These are phyloP conservation scores for Netelia inedita DNA, from an alignment of 2,888 invertebrate genomes.

Conservation along the genomic window DNA sequence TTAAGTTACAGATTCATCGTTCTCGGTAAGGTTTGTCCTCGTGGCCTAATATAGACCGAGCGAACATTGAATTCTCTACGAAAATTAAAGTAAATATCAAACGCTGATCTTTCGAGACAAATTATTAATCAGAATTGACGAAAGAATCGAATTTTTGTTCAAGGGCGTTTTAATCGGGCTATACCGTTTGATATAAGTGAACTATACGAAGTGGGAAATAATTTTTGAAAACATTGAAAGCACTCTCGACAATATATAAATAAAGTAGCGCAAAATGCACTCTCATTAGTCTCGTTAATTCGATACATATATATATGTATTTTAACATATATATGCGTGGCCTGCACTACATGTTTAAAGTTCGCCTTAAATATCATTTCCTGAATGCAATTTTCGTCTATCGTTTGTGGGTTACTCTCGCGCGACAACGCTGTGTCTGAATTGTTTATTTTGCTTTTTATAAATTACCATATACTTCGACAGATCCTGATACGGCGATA, in stretches of 20 bases:
- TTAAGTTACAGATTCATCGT: conserved; percentile 58
- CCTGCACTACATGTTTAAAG: conserved; percentile 69
- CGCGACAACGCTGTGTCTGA: conserved; percentile 39
- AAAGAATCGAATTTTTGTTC: conserved; percentile 52
- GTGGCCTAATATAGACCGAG: conserved; percentile 68
- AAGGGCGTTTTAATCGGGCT: conserved; percentile 22
- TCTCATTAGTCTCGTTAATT: conserved; percentile 64
- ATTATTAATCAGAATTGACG: conserved; percentile 27
- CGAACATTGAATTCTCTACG: conserved; percentile 53
- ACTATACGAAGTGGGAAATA: conserved; percentile 1
- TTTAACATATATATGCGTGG: conserved; percentile 69
- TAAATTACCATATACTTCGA: conserved; percentile 14
- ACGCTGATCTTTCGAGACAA: conserved; percentile 33
- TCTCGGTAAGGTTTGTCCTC: conserved; percentile 62
- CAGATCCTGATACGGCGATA: conserved; percentile 1
- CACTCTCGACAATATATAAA: conserved; percentile 53
- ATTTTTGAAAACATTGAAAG: conserved; percentile 51
- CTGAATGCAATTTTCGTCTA: conserved; percentile 66
- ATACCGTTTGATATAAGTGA: conserved; percentile 19
- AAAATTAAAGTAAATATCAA: conserved; percentile 20
- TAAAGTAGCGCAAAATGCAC: conserved; percentile 63
- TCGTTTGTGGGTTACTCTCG: conserved; percentile 34
- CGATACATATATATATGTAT: conserved; percentile 68
- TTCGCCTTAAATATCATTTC: conserved; percentile 68
- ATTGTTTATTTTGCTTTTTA: neutral